Conservation (phyloP, 2,797 vertebrate genomes). For the Enteromius thamalakanensis region DNA sequence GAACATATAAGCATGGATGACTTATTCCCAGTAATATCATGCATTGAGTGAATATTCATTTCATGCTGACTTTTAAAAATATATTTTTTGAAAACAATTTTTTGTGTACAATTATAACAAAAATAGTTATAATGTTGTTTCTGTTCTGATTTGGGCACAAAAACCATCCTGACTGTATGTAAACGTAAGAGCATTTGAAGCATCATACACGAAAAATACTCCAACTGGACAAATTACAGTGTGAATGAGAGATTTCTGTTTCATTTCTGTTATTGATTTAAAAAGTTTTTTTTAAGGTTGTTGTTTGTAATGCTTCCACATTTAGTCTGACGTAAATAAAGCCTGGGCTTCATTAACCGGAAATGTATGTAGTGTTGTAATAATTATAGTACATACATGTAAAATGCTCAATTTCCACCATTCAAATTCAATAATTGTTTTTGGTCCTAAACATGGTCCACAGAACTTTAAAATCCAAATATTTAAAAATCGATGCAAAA, state of each 20-base stretch:
- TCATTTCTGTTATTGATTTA: neutral
- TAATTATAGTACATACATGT: neutral
- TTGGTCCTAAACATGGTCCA: neutral
- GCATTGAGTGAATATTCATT: neutral
- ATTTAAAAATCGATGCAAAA: neutral
- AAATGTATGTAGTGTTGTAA: neutral
- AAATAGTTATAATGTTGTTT: too few species aligned
- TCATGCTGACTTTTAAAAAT: neutral
- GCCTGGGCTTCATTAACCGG: neutral
- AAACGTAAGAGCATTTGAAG: neutral
- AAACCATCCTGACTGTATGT: neutral
- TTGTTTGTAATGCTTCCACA: neutral
- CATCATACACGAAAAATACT: neutral
- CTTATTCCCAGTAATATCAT: neutral
- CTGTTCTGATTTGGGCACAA: neutral
- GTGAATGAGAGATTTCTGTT: neutral
- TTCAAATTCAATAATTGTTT: neutral
- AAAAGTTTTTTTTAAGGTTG: neutral
- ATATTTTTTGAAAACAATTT: neutral
- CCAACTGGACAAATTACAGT: neutral
- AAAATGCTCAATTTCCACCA: neutral
- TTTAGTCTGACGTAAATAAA: neutral
- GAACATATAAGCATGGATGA: neutral
- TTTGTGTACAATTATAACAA: neutral
- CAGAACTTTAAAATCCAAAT: neutral